These are phyloP conservation scores for Sarcophaga subvicina DNA, from an alignment of 2,888 invertebrate genomes.

Conservation along the genomic window DNA sequence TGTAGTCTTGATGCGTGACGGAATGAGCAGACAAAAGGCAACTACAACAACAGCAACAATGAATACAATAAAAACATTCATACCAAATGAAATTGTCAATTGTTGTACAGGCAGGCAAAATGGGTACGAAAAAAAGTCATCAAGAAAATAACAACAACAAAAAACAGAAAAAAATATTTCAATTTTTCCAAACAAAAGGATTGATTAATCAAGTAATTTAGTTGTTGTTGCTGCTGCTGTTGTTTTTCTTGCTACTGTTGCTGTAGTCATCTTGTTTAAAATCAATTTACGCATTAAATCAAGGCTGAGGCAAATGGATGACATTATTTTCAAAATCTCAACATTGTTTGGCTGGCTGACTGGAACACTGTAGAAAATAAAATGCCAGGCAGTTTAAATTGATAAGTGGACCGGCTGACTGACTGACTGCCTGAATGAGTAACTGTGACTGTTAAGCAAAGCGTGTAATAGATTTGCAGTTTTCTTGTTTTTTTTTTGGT, in stretches of 20 bases:
- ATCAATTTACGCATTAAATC: conserved; percentile 67
- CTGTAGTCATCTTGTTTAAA: conserved; percentile 59
- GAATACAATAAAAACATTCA: conserved; percentile 55
- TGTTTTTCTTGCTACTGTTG: not conserved
- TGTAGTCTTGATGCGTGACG: conserved; percentile 63
- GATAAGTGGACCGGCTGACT: conserved; percentile 34
- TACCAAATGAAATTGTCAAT: conserved; percentile 68
- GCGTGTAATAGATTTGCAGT: conserved; percentile 46
- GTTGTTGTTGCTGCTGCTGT: conserved; percentile 47
- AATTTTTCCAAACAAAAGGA: conserved; percentile 62
- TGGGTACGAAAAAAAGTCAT: not conserved
- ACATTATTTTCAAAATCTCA: conserved; percentile 57
- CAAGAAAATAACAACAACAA: conserved; percentile 16
- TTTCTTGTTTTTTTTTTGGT: not conserved
- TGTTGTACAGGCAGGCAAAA: conserved; percentile 52
- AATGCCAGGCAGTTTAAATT: conserved; percentile 40
- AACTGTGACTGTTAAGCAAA: conserved; percentile 7
- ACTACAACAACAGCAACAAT: not conserved
- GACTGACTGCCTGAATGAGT: not conserved
- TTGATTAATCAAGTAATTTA: conserved; percentile 70
- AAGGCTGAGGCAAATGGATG: conserved; percentile 60
- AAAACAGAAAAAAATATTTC: conserved; percentile 31
- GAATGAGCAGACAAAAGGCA: conserved; percentile 61
- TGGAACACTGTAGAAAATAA: conserved; percentile 21
- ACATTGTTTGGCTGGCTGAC: conserved; percentile 9